Base-by-base conservation (phyloP, 2,113 vertebrate genomes). In the Gasterosteus nipponicus region DNA sequence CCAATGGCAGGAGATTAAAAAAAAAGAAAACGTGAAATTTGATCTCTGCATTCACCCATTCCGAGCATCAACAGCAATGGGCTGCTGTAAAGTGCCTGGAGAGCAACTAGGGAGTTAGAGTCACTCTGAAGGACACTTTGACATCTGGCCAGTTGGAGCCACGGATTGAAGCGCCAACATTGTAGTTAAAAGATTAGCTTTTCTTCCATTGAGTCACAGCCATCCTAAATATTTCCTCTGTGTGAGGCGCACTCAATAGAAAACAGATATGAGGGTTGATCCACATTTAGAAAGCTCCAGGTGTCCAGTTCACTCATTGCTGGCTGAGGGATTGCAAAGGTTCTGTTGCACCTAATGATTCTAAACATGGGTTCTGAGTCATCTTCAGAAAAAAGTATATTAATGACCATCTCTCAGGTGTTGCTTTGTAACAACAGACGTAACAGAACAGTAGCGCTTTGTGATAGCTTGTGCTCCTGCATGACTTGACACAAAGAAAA, bases 401-500 rank as follows among this genome's bases (percentile, higher is more conserved):
- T 9, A 51, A 8, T 51, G 18, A 19, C 47, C 1, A n/a, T 51
- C 3, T 51, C 47, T 49, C 2, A 19, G 16, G 15, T 47, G 46
- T 18, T 18, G 46, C 46, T 47, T 16, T 49, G 47, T 49, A 49
- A 49, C 47, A 16, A 46, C 15, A 15, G 47, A 16, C 5, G 33
- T 38, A 38, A 68, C 42, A 35, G 10, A 63, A 14, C 60, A 74
- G 49, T 72, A 22, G 44, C 22, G 22, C 22, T 7, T 16, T 38
- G 33, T 70, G 33, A 70, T 47, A 59, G 38, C 18, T 44, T 73
- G 8, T 63, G 14, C 5, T 69, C 26, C 58, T 39, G 65, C 69
- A 71, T 75, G 65, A 80, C 51, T 75, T 42, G 74, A 74, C 42
- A 76, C 46, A 54, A 65, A 80, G 65, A 73, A 53, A 71, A 70